Evolutionary conservation across 2,888 invertebrate species (phyloP).

Genomic region (Phortica magna): DNA sequence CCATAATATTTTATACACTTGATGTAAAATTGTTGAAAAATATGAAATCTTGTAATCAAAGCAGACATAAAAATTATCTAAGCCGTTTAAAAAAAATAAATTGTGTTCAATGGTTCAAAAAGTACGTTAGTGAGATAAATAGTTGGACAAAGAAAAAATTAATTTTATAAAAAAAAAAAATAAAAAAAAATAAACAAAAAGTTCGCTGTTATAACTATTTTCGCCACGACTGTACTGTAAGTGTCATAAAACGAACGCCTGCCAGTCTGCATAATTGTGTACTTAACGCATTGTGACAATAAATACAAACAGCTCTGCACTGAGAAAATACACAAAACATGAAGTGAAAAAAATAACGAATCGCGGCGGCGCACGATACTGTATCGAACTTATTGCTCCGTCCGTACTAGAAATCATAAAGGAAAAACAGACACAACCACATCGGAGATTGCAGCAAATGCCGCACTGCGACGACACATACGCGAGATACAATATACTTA

Average conservation of each 20-base stretch:
- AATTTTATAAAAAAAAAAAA: too few species aligned
- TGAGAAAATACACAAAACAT: slow-evolving; percentile 26
- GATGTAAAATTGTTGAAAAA: too few species aligned
- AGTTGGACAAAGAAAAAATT: too few species aligned
- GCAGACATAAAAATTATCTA: too few species aligned
- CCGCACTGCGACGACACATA: slow-evolving; percentile 36
- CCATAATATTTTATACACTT: background rate
- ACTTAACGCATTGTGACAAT: slow-evolving; percentile 60
- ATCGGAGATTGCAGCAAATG: slow-evolving; percentile 55
- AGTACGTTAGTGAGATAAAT: too few species aligned
- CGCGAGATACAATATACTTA: background rate
- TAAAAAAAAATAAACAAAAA: background rate
- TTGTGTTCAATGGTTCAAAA: too few species aligned
- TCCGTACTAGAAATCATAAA: slow-evolving; percentile 6
- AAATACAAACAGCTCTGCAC: slow-evolving; percentile 26
- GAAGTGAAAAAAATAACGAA: slow-evolving; percentile 56
- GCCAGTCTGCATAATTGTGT: slow-evolving; percentile 72
- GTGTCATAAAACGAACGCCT: slow-evolving; percentile 58
- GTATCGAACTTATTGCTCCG: background rate
- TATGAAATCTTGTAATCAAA: too few species aligned
- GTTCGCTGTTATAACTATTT: background rate
- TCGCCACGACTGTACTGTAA: background rate
- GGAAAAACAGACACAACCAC: slow-evolving; percentile 39
- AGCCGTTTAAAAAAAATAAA: too few species aligned
- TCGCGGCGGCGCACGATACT: slow-evolving; percentile 50